These are phyloP conservation scores for Malurus alboscapulatus DNA, from an alignment of 2,113 vertebrate species.

Conservation along the genomic window DNA sequence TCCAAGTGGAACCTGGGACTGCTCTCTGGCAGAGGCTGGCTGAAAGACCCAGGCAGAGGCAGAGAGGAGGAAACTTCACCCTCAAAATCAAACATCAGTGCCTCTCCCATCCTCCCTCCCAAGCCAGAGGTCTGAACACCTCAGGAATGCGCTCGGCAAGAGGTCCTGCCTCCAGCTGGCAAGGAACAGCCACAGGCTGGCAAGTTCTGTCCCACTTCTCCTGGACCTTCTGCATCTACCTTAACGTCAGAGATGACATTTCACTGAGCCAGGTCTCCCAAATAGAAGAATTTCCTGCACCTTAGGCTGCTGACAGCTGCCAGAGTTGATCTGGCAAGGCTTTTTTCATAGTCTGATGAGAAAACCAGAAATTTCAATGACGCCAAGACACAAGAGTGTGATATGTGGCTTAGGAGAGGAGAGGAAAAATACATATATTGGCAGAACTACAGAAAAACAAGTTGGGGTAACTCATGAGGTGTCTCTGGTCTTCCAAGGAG, in stretches of 20 bases:
- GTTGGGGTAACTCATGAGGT: not conserved
- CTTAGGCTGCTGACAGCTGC: conserved; percentile 42
- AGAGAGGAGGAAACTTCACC: not conserved
- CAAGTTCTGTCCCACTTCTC: not conserved
- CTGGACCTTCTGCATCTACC: not conserved
- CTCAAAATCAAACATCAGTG: not conserved
- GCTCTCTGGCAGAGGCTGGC: not conserved
- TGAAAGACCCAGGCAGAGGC: not conserved
- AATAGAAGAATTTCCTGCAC: conserved; percentile 45
- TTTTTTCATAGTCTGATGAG: conserved; percentile 1
- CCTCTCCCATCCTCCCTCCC: not conserved
- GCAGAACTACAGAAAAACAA: not conserved
- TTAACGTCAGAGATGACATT: conserved; percentile 24
- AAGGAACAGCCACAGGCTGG: not conserved
- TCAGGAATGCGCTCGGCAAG: not conserved
- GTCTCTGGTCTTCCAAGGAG: not conserved
- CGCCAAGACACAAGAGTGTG: not conserved
- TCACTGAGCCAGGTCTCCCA: conserved; percentile 17
- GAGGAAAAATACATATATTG: not conserved
- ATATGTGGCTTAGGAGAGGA: conserved; percentile 1
- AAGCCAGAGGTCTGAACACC: not conserved
- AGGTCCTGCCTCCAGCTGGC: not conserved
- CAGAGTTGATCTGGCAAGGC: conserved; percentile 33
- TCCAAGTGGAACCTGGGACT: not conserved
- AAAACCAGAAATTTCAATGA: conserved; percentile 31